Evolutionary conservation across 2,113 vertebrate genomes (phyloP).

Genomic region (Pipa parva): DNA sequence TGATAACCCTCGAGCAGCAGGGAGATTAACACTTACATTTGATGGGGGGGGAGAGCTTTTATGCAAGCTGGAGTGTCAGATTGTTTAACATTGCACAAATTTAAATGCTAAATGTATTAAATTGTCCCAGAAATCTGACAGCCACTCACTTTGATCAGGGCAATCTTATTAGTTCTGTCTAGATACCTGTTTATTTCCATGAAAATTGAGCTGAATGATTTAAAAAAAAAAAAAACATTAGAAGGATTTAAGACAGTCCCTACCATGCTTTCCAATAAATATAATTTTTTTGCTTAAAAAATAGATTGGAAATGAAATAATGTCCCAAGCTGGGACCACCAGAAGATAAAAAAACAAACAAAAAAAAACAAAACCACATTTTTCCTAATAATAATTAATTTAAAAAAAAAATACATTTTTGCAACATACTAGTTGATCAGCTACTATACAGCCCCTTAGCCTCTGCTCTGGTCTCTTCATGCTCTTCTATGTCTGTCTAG

Average conservation of each 20-base stretch:
- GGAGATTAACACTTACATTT: background rate
- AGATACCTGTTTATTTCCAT: slow-evolving; percentile 5
- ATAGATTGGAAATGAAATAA: no score
- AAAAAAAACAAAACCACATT: no score
- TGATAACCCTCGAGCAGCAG: background rate
- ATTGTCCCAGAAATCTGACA: slow-evolving; percentile 7
- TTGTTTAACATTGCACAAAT: slow-evolving; percentile 5
- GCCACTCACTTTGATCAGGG: slow-evolving; percentile 30
- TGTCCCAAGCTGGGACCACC: no score
- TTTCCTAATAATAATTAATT: no score
- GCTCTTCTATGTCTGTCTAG: no score
- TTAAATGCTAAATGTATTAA: slow-evolving; percentile 20
- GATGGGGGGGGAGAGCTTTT: background rate
- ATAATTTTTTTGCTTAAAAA: no score
- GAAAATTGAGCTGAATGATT: slow-evolving; percentile 20
- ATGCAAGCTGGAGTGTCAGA: background rate
- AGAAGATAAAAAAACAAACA: no score
- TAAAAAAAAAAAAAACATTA: slow-evolving; percentile 2
- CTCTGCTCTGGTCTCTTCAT: no score
- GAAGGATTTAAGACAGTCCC: background rate
- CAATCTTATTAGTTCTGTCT: slow-evolving; percentile 19
- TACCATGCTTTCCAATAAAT: background rate
- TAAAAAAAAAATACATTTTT: no score
- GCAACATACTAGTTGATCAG: no score
- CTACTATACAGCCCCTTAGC: no score